Base-by-base conservation (phyloP, 1,140 invertebrate species). In the Ostrea edulis region DNA sequence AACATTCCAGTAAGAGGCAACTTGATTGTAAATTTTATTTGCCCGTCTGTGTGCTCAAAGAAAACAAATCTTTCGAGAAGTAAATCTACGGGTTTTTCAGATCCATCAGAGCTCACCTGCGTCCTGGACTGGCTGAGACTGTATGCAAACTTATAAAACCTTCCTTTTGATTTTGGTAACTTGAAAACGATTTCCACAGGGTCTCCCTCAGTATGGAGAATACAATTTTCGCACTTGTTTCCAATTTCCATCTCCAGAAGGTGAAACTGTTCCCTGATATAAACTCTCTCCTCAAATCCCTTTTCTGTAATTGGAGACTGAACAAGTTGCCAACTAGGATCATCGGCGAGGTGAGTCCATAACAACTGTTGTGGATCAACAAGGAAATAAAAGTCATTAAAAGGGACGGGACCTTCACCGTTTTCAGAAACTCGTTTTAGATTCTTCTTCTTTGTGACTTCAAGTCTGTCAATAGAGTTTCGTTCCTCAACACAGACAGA, bases 351-450 rank as follows among this genome's bases (percentile, higher is more conserved):
- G 55, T 89, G 88, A 20, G 88, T 89, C 29, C 68, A 85, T 51
- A 89, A 87, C 29, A 89, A 51, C 8, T 85, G 22, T 4, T 87
- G 51, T 35, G 88, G 86, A n/a, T 89, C 88, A 51, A 83, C 71
- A 4, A 89, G 68, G 29, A 87, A 89, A 68, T 87, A 89, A 62
- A 89, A 89, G 17, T 89, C 88, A 25, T 87, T 87, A 17, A 85
- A 85, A n/a, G 58, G 55, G 52, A 44, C 83, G 22, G 25, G 44
- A 44, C 52, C 83, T 54, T 82, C 68, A 20, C 84, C 86, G n/a
- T 81, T 68, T 22, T 89, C 86, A 8, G 68, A 12, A 52, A 82
- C 58, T 71, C 83, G 29, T 8, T 85, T 85, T 17, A 85, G 20
- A 44, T 29, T 22, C 8, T 35, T 25, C n/a, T 85, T 85, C 25